Percentiles rank a stretch among this genome's conserved stretches.
These are phyloP conservation scores for Prostheceraeus crozeri DNA, from an alignment of 2,888 invertebrate genomes.

Conservation along the genomic window DNA sequence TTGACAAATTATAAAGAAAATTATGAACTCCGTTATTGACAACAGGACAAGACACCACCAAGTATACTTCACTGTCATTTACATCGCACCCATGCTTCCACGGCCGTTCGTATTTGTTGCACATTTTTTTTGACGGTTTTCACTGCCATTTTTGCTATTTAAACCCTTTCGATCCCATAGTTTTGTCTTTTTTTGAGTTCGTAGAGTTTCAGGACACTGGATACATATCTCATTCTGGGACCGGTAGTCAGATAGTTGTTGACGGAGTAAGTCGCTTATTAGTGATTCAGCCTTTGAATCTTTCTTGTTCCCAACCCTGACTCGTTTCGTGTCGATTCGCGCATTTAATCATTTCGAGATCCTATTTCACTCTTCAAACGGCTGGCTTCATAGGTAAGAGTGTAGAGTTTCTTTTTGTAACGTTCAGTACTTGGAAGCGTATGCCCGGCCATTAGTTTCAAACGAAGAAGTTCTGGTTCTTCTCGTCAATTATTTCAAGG, in stretches of 20 bases:
- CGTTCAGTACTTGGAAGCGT: slow-evolving; percentile 53
- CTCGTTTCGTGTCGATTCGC: slow-evolving; percentile 53
- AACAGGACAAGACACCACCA: too few species aligned
- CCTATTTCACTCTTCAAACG: slow-evolving; percentile 51
- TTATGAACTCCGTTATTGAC: too few species aligned
- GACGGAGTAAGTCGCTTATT: slow-evolving; percentile 51
- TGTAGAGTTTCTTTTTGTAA: slow-evolving; percentile 55
- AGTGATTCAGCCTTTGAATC: slow-evolving; percentile 52
- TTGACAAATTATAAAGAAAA: too few species aligned
- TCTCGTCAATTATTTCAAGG: slow-evolving; percentile 56
- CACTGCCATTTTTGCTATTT: slow-evolving; percentile 56
- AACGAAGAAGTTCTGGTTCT: slow-evolving; percentile 54
- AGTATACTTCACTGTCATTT: too few species aligned
- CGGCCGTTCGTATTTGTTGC: slow-evolving; percentile 46
- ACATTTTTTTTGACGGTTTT: slow-evolving; percentile 53
- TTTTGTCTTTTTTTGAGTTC: slow-evolving; percentile 55
- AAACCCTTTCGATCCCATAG: slow-evolving; percentile 57
- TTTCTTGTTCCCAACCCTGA: slow-evolving; percentile 53
- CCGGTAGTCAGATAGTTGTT: slow-evolving; percentile 53
- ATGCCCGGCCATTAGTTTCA: slow-evolving; percentile 56
- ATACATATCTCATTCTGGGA: slow-evolving; percentile 57
- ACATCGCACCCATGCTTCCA: slow-evolving; percentile 13
- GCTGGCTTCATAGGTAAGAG: slow-evolving; percentile 52
- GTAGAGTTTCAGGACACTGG: slow-evolving; percentile 53
- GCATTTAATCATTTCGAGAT: slow-evolving; percentile 49